Conservation (phyloP, 2,113 vertebrate genomes). For the Tor tambroides region DNA sequence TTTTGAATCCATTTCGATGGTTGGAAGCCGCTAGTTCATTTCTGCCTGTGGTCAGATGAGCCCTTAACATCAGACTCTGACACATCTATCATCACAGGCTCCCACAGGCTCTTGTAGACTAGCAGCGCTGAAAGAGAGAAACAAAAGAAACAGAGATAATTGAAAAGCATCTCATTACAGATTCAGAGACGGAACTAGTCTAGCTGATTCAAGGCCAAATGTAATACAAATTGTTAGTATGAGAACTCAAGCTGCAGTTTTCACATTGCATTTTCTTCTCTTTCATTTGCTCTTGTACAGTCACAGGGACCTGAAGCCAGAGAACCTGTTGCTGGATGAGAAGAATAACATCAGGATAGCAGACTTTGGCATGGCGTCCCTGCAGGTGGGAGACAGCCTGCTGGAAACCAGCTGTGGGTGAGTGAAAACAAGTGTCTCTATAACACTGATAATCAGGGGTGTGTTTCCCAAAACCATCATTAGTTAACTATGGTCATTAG, state of each 20-base stretch:
- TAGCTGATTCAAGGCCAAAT: neutral
- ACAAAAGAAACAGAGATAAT: neutral
- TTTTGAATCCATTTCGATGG: neutral
- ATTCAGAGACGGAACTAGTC: neutral
- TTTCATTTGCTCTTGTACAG: slow-evolving; percentile 7
- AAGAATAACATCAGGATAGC: slow-evolving; percentile 62
- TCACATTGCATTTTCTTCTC: neutral
- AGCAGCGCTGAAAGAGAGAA: slow-evolving; percentile 9
- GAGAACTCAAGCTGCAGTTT: no score
- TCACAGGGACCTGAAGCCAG: slow-evolving; percentile 59
- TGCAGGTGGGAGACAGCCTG: slow-evolving; percentile 61
- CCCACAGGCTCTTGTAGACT: slow-evolving; percentile 3
- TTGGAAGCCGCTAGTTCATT: slow-evolving; percentile 20
- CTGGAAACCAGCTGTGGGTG: slow-evolving; percentile 62
- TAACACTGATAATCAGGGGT: neutral
- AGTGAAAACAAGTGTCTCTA: slow-evolving; percentile 19
- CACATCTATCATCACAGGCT: slow-evolving; percentile 42
- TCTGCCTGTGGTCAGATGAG: slow-evolving; percentile 31
- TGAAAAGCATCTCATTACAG: neutral
- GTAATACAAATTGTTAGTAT: neutral
- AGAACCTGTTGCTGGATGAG: slow-evolving; percentile 27
- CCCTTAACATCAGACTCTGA: slow-evolving; percentile 38
- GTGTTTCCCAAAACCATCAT: no score
- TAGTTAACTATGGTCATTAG: no score
- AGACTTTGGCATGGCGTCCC: slow-evolving; percentile 60